Conservation (phyloP, 1,140 invertebrate genomes). For the Sycophaga agraensis region DNA sequence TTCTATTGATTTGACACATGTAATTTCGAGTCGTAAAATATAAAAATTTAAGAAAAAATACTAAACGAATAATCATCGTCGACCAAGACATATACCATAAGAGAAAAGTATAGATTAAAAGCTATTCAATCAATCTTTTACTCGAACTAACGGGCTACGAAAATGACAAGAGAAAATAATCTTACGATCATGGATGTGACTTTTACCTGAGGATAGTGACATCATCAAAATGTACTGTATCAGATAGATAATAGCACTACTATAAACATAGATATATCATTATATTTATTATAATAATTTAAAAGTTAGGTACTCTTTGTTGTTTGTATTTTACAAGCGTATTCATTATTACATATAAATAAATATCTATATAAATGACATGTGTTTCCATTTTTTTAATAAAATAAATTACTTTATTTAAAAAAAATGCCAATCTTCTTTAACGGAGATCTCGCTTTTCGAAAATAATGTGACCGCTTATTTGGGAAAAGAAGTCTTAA, state of each 20-base stretch:
- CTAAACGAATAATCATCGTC: background rate
- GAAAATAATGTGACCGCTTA: background rate
- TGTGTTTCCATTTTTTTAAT: slow-evolving; percentile 30
- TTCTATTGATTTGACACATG: slow-evolving; percentile 14
- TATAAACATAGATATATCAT: slow-evolving; percentile 57
- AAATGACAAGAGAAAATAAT: slow-evolving; percentile 27
- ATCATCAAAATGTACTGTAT: slow-evolving; percentile 50
- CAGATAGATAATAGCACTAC: slow-evolving; percentile 51
- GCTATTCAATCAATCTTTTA: slow-evolving; percentile 1
- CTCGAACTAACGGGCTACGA: slow-evolving; percentile 11
- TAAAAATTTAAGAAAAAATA: background rate
- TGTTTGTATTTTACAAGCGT: slow-evolving; percentile 60
- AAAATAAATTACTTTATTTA: slow-evolving; percentile 13
- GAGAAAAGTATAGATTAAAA: background rate
- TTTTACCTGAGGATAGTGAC: slow-evolving; percentile 48
- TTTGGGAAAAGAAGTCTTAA: background rate
- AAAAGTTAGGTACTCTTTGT: slow-evolving; percentile 57
- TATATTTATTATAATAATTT: slow-evolving; percentile 60
- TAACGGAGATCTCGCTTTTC: too few species aligned
- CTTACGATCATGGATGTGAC: slow-evolving; percentile 45
- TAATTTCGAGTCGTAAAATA: slow-evolving; percentile 3
- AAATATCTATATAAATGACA: slow-evolving; percentile 53
- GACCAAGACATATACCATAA: background rate
- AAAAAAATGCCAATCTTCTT: background rate
- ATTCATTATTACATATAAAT: slow-evolving; percentile 57